These are phyloP conservation scores for Ibidorhyncha struthersii DNA, from an alignment of 2,113 vertebrate genomes.

Conservation along the genomic window DNA sequence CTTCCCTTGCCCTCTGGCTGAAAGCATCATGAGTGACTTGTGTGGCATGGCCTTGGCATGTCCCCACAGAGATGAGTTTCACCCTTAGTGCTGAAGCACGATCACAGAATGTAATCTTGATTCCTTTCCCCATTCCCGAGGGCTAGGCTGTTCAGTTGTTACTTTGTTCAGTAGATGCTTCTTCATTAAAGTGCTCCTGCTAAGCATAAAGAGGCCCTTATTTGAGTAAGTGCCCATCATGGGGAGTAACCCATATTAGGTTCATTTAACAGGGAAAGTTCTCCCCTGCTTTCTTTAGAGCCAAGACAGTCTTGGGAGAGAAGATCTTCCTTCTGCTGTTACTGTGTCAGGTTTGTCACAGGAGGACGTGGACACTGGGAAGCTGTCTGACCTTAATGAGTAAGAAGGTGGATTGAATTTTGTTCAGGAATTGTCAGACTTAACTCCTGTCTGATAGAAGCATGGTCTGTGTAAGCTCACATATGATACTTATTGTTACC, in stretches of 20 bases:
- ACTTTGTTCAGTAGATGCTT: not conserved
- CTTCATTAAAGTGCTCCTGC: not conserved
- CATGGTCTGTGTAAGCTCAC: not conserved
- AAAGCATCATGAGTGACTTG: not conserved
- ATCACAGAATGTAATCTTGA: not conserved
- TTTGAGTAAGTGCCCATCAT: not conserved
- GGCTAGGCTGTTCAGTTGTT: not conserved
- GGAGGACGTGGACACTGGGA: not conserved
- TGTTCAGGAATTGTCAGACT: not conserved
- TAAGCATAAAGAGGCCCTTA: not conserved
- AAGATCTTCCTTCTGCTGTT: not conserved
- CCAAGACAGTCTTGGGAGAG: not conserved
- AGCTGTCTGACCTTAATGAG: not conserved
- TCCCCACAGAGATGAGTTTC: not conserved
- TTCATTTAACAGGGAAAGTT: not conserved
- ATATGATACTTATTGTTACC: not conserved
- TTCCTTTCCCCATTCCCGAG: not conserved
- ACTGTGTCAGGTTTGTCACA: not conserved
- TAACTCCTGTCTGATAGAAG: not conserved
- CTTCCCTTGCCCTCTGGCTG: not conserved
- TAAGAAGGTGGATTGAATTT: not conserved
- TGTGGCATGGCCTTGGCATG: not conserved
- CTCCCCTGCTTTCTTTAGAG: not conserved
- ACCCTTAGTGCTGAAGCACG: not conserved
- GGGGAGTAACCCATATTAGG: not conserved